These are phyloP conservation scores for Argyrosomus regius DNA, from an alignment of 2,797 vertebrate species.

Conservation along the genomic window DNA sequence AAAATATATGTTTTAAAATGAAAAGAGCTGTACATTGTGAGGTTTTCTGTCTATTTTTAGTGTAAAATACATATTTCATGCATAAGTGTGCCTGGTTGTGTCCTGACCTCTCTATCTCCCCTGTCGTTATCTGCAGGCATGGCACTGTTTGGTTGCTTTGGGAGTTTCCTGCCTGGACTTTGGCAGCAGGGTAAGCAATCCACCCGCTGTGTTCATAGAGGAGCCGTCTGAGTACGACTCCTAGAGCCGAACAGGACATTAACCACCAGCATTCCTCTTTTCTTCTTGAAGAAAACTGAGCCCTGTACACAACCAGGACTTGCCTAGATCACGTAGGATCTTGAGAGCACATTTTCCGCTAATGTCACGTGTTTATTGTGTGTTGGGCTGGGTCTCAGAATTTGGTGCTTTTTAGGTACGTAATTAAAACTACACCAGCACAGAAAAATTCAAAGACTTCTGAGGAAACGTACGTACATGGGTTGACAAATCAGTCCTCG, in stretches of 20 bases:
- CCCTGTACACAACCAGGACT: conserved; percentile 50
- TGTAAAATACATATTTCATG: neutral
- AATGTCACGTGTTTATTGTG: conserved; percentile 27
- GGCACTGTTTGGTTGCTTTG: conserved; percentile 92
- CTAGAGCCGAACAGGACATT: conserved; percentile 77
- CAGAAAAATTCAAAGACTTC: neutral
- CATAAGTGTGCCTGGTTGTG: neutral
- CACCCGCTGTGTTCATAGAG: conserved; percentile 84
- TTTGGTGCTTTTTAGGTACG: conserved; percentile 38
- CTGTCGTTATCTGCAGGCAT: conserved; percentile 82
- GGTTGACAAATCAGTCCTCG: conserved; percentile 1
- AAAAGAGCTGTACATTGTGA: too few species aligned
- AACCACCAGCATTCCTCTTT: conserved; percentile 69
- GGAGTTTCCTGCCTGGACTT: conserved; percentile 90
- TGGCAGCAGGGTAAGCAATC: conserved; percentile 90
- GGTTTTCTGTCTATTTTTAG: neutral
- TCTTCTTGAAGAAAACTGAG: conserved; percentile 51
- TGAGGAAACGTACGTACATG: neutral
- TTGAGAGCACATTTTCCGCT: conserved; percentile 38
- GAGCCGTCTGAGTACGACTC: conserved; percentile 77
- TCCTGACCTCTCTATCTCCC: conserved; percentile 17
- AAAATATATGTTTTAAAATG: too few species aligned
- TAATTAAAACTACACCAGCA: conserved; percentile 35
- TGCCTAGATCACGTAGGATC: conserved; percentile 43
- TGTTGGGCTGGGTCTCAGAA: conserved; percentile 51